phyloP scores from a whole-genome alignment of 2,888 invertebrate species.

The Pyrgus malvae region DNA sequence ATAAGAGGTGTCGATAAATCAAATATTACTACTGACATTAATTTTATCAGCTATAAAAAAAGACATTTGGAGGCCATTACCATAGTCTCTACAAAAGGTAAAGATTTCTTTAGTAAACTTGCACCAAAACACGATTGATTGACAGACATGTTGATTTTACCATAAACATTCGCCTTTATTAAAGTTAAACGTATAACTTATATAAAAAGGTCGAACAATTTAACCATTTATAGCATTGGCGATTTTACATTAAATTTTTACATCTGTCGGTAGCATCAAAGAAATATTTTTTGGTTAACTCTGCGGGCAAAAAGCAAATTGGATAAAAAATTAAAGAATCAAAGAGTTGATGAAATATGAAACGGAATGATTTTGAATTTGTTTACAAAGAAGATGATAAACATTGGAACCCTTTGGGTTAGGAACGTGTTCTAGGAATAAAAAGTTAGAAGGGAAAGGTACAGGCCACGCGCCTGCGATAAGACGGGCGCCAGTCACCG shows the following conservation, averaged over 20 bases:
- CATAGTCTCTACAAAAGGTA: conserved; percentile 52
- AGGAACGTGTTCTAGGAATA: conserved; percentile 62
- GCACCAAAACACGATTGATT: conserved; percentile 67
- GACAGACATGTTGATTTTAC: conserved; percentile 59
- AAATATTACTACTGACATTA: conserved; percentile 34
- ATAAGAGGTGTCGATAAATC: conserved; percentile 29
- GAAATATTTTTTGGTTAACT: background rate
- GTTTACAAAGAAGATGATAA: conserved; percentile 6
- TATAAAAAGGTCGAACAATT: conserved; percentile 34
- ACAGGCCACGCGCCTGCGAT: conserved; percentile 64
- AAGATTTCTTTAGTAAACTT: conserved; percentile 59
- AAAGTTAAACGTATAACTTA: conserved; percentile 36
- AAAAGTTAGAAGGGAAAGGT: conserved; percentile 52
- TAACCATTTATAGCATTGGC: conserved; percentile 18
- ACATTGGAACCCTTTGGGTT: conserved; percentile 15
- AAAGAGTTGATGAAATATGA: background rate
- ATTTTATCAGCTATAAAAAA: conserved; percentile 35
- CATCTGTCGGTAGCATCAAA: conserved; percentile 6
- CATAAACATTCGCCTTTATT: conserved; percentile 54
- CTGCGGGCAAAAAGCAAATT: background rate
- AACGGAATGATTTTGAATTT: conserved; percentile 3
- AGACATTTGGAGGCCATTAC: conserved; percentile 34
- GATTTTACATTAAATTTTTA: conserved; percentile 2
- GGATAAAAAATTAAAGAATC: background rate
- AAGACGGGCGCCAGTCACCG: conserved; percentile 65